Evolutionary conservation across 2,888 invertebrate species (phyloP), one percentile per base, ranked within the genome.

Genomic region (Amphipoea oculea): DNA sequence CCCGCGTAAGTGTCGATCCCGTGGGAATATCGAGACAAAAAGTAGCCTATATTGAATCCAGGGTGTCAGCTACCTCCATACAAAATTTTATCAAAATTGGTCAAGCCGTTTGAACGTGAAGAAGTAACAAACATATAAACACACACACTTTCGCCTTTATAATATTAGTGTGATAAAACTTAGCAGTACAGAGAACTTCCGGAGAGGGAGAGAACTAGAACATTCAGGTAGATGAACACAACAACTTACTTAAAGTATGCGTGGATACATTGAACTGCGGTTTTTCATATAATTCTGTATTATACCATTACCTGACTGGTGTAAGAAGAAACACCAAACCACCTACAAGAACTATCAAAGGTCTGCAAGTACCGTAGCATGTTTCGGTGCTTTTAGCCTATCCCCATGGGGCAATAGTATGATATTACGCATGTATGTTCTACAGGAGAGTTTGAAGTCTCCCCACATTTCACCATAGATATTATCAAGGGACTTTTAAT

Each of bases 401-500:
- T 2, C 40, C 84, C 76, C 74, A 11, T 0, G 85, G 57, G 85
- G 65, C 23, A 14, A 29, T 14, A 71, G 68, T 77, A 75, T 80
- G 71, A 75, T 77, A 80, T 87, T 77, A 79, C 81, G 76, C 60
- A 65, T 73, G 63, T 73, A 84, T 69, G 87, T n/a, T 36, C 48
- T 70, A 71, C 51, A 69, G 68, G 23, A 83, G 48, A 78, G 57
- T 63, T 76, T 71, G 17, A 62, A 87, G 48, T 84, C 78, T 60
- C 81, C 85, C 79, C 71, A 81, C 71, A 78, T 67, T 85, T 88
- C 83, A 82, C 79, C 82, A 80, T 81, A 71, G 93, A 92, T 94
- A 93, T 91, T 94, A 93, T 94, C 95, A 92, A 90, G 95, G 95
- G 96, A 95, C 91, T 96, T 96, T 96, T 95, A 95, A 96, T 96